Evolutionary conservation across 2,888 invertebrate species (phyloP).

Genomic region (Lasioglossum marginatum): DNA sequence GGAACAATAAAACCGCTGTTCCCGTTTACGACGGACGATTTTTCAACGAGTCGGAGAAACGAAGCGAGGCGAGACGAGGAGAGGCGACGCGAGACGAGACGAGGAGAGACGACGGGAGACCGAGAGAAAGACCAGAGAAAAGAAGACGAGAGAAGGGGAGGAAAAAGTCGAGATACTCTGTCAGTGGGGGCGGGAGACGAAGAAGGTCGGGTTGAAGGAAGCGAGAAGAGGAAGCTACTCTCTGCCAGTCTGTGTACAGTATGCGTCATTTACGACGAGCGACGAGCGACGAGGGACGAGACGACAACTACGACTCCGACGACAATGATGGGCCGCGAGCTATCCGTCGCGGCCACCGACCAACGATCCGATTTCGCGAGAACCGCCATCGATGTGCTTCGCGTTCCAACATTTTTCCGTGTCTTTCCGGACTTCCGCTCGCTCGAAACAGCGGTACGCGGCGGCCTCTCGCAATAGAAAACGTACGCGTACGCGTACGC

Average conservation of each 20-base stretch:
- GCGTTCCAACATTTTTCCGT: neutral
- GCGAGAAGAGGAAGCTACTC: conserved; percentile 22
- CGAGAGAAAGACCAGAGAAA: conserved; percentile 2
- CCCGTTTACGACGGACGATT: conserved; percentile 83
- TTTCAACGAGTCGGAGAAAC: conserved; percentile 80
- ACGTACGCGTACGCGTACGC: neutral
- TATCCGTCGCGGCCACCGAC: conserved; percentile 4
- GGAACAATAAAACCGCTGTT: conserved; percentile 84
- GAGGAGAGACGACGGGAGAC: neutral
- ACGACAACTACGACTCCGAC: neutral
- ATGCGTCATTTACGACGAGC: conserved; percentile 32
- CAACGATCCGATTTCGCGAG: neutral
- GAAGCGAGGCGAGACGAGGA: conserved; percentile 72
- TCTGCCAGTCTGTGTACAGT: conserved; percentile 17
- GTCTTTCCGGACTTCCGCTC: neutral
- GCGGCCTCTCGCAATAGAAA: neutral
- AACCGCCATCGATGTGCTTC: neutral
- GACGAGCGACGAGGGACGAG: conserved; percentile 22
- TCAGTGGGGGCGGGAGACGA: conserved; percentile 32
- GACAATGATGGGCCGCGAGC: conserved; percentile 14
- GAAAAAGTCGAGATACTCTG: conserved; percentile 30
- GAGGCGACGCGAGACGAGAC: conserved; percentile 31
- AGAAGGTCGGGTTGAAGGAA: conserved; percentile 22
- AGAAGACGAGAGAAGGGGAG: neutral
- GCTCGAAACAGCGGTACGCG: neutral